phyloP scores from a whole-genome alignment of 2,888 invertebrate species.

The Luffia ferchaultella region DNA sequence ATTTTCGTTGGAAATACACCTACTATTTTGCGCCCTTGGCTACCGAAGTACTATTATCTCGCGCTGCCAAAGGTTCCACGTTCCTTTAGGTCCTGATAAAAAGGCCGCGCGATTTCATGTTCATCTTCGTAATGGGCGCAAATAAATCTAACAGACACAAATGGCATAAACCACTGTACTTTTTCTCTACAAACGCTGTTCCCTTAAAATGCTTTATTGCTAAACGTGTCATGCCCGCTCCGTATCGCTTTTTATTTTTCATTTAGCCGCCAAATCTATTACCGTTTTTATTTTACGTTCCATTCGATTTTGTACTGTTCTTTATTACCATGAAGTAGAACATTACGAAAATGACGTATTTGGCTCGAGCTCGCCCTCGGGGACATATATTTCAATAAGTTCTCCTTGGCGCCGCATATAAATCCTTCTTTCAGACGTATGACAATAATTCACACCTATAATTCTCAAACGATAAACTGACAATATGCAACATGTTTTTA shows the following conservation, averaged over 20 bases:
- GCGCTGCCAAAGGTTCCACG: too few relatives aligned
- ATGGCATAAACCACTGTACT: background rate
- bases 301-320: too few relatives aligned
- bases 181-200: background rate
- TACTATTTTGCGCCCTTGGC: too few relatives aligned
- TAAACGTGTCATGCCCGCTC: slow-evolving; percentile 46
- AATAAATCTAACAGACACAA: background rate
- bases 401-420: slow-evolving; percentile 44
- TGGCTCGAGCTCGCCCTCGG: slow-evolving; percentile 46
- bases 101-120: background rate
- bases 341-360: too few relatives aligned
- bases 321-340: too few relatives aligned
- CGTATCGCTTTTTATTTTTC: too few relatives aligned
- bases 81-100: too few relatives aligned
- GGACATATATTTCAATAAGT: slow-evolving; percentile 62
- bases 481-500: too few relatives aligned
- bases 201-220: slow-evolving; percentile 44
- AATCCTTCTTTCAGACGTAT: slow-evolving; percentile 52
- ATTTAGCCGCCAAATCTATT: too few relatives aligned
- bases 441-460: slow-evolving; percentile 4
- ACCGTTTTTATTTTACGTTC: too few relatives aligned
- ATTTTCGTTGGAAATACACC: too few relatives aligned
- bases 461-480: background rate
- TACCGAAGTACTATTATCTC: too few relatives aligned
- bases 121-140: background rate